phyloP scores from a whole-genome alignment of 2,888 invertebrate genomes.

The Peribatodes rhomboidaria region DNA sequence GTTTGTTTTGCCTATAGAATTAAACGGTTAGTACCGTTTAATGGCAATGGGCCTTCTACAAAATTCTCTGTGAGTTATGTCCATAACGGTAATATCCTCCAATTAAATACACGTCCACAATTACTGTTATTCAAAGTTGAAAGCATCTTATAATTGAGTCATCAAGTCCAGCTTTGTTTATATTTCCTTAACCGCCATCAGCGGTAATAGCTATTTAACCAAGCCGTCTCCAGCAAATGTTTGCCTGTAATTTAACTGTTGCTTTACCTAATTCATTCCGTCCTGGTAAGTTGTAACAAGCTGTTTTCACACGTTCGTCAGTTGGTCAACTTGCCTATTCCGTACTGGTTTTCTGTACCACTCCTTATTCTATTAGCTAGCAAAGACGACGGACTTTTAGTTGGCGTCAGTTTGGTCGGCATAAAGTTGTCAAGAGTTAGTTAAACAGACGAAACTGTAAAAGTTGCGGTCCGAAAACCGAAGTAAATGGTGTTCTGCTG shows the following conservation, averaged over 20 bases:
- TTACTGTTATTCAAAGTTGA: not conserved
- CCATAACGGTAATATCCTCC: not conserved
- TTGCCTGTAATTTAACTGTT: slow-evolving; percentile 20
- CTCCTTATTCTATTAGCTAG: not conserved
- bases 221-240: slow-evolving; percentile 16
- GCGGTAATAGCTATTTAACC: not conserved
- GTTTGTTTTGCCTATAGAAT: no score
- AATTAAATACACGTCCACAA: not conserved
- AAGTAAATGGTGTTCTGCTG: no score
- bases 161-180: slow-evolving; percentile 10
- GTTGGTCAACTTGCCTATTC: slow-evolving; percentile 7
- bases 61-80: no score
- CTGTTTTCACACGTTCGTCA: slow-evolving; percentile 28
- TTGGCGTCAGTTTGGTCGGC: no score
- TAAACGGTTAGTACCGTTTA: no score
- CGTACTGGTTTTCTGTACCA: slow-evolving; percentile 25
- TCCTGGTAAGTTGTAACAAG: slow-evolving; percentile 23
- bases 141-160: not conserved
- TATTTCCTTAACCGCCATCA: slow-evolving; percentile 4
- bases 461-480: no score
- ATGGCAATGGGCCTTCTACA: no score
- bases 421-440: no score
- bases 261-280: slow-evolving; percentile 24
- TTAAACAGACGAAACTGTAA: no score
- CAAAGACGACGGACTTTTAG: no score